These are phyloP conservation scores for Cotesia chilonis DNA, from an alignment of 1,140 invertebrate genomes.

Conservation along the genomic window DNA sequence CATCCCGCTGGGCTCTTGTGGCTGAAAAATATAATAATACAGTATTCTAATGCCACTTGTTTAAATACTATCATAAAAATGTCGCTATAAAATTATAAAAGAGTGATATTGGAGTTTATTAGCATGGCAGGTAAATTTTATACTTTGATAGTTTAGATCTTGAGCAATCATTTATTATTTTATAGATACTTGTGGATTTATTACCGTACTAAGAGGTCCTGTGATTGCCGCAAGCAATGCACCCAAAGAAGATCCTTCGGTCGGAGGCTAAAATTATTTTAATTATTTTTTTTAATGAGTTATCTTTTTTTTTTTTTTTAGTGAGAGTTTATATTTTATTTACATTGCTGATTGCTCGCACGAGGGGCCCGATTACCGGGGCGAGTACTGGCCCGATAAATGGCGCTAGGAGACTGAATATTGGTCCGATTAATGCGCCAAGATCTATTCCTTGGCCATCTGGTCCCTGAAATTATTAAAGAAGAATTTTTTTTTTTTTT, in stretches of 20 bases:
- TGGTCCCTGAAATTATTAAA: conserved; percentile 47
- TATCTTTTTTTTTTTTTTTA: neutral
- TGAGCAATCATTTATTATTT: conserved; percentile 2
- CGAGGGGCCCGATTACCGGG: conserved; percentile 54
- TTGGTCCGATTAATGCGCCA: conserved; percentile 52
- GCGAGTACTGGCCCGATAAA: conserved; percentile 56
- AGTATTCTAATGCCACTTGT: neutral
- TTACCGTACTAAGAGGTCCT: conserved; percentile 55
- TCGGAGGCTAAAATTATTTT: conserved; percentile 44
- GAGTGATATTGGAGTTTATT: neutral
- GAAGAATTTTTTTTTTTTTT: conserved; percentile 3
- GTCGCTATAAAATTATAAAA: conserved; percentile 9
- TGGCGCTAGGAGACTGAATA: conserved; percentile 53
- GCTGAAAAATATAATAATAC: conserved; percentile 42
- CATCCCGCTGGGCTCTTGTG: conserved; percentile 49
- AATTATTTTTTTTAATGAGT: neutral
- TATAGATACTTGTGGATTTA: conserved; percentile 17
- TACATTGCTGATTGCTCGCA: conserved; percentile 54
- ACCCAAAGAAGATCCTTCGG: conserved; percentile 47
- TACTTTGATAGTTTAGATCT: conserved; percentile 10
- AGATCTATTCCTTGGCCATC: conserved; percentile 56
- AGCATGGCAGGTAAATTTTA: neutral
- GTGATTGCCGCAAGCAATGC: conserved; percentile 42
- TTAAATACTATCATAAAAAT: neutral
- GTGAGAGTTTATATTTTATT: conserved; percentile 32